phyloP scores from a whole-genome alignment of 1,140 invertebrate species.

The Drosophila sproati region DNA sequence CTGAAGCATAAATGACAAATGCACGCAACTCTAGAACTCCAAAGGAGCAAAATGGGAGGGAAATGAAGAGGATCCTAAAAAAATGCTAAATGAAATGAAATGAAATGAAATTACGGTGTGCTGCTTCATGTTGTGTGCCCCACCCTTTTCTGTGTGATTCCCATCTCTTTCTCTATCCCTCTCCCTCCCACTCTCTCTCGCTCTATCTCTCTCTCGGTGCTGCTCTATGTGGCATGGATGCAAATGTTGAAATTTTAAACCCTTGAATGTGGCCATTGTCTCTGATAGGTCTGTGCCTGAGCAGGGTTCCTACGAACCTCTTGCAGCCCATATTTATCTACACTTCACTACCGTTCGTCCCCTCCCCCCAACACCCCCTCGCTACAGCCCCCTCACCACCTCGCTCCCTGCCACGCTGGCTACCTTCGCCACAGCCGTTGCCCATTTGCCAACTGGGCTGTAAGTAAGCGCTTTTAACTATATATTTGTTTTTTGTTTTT shows the following conservation, averaged over 20 bases:
- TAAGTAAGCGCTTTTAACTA: constrained; percentile 76
- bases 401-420: neutral
- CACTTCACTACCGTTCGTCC: constrained; percentile 16
- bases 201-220: neutral
- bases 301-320: neutral
- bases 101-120: constrained; percentile 77
- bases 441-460: constrained; percentile 82
- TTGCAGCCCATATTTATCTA: constrained; percentile 35
- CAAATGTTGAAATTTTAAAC: constrained; percentile 82
- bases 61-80: constrained; percentile 43
- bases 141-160: neutral
- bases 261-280: constrained; percentile 81
- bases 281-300: constrained; percentile 61
- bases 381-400: neutral
- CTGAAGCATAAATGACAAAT: constrained; percentile 67
- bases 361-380: neutral
- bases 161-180: neutral
- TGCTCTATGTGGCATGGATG: constrained; percentile 41
- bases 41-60: constrained; percentile 18
- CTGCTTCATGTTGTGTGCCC: neutral
- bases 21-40: constrained; percentile 52
- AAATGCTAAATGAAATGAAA: constrained; percentile 81
- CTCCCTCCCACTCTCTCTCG: neutral
- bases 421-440: constrained; percentile 23
- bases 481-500: constrained; percentile 37